These are phyloP conservation scores for Axinella damicornis DNA, from an alignment of 37 sponge, comb jelly and placozoan species.

Conservation along the genomic window DNA sequence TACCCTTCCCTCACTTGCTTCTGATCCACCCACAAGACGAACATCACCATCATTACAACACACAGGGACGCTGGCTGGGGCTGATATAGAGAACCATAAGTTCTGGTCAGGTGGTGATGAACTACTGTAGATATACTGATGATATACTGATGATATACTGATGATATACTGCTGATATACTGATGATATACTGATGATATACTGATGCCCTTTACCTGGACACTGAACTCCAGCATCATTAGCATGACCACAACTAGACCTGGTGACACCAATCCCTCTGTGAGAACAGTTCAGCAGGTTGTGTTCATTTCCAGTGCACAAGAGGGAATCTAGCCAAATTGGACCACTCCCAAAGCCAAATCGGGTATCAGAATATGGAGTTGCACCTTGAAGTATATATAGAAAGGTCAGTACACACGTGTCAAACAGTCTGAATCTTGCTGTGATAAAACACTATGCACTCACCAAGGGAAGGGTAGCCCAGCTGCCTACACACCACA, in stretches of 20 bases:
- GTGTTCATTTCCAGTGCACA: neutral
- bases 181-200: too few species aligned
- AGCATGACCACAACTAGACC: neutral
- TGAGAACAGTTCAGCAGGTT: neutral
- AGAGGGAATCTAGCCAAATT: neutral
- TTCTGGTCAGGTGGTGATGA: too few species aligned
- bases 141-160: too few species aligned
- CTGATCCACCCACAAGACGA: neutral
- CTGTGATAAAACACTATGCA: neutral
- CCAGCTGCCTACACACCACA: conserved; percentile 43
- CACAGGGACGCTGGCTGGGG: too few species aligned
- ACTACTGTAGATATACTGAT: too few species aligned
- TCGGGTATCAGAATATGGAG: neutral
- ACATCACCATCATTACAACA: neutral
- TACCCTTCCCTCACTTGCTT: neutral
- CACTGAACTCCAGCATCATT: conserved; percentile 11
- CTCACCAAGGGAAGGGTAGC: conserved; percentile 2
- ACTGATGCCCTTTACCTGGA: conserved; percentile 1
- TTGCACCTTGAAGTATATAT: neutral
- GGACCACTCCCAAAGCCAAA: neutral
- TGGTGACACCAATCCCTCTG: neutral
- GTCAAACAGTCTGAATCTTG: too few species aligned
- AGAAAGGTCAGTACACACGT: neutral
- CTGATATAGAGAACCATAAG: too few species aligned
- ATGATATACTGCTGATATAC: too few species aligned